A percentile compares a stretch with the other conserved stretches of the same genome.
Conservation (phyloP, 2,113 vertebrate species). For the Pluvianellus socialis region DNA sequence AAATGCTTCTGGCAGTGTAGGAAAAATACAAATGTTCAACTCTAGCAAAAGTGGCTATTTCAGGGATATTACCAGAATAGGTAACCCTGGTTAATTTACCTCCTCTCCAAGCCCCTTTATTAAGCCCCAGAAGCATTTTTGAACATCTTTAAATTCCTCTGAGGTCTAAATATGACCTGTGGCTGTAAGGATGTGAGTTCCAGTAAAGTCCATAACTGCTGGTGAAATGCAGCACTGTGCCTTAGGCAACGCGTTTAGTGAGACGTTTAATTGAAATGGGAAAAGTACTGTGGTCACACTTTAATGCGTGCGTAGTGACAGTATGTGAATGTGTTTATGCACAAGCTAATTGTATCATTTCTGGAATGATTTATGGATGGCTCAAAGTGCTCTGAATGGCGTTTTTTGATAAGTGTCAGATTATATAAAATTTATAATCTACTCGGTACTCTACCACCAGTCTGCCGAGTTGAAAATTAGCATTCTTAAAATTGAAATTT, state of each 20-base stretch:
- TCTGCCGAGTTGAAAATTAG: background rate
- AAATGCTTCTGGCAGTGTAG: slow-evolving; percentile 19
- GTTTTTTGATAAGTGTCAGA: background rate
- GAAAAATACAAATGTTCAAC: slow-evolving; percentile 47
- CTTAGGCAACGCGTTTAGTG: background rate
- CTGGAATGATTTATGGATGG: background rate
- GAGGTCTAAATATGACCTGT: background rate
- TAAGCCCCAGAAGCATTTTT: background rate
- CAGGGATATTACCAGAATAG: background rate
- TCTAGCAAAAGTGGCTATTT: background rate
- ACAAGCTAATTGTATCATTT: background rate
- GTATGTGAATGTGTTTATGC: background rate
- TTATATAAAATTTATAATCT: background rate
- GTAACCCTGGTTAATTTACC: background rate
- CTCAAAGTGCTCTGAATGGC: background rate
- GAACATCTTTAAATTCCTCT: background rate
- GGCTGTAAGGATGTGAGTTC: background rate
- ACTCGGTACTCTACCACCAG: background rate
- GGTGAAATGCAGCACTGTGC: background rate
- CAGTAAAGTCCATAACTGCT: background rate
- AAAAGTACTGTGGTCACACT: background rate
- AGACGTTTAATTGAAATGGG: background rate
- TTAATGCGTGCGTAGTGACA: background rate
- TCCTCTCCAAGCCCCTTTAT: background rate
- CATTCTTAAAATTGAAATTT: background rate